Evolutionary conservation across 2,797 vertebrate genomes (phyloP), one percentile per base, ranked within the genome.

Genomic region (Hoplostethus atlanticus): DNA sequence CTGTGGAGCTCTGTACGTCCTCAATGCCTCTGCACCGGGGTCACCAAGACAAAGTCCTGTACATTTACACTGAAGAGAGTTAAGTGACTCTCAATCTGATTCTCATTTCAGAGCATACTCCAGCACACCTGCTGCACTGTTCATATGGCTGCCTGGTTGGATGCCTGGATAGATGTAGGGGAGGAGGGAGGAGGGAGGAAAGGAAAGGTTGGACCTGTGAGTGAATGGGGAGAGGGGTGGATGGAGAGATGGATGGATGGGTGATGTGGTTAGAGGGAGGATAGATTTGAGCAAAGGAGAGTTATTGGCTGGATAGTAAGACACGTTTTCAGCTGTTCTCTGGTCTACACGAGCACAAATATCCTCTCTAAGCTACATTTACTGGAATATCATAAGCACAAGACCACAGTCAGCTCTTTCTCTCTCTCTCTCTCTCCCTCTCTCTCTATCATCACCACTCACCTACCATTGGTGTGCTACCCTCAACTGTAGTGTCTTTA

Each of bases 401-500:
- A 4, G 21, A 34, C 34, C 34, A 34, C 34, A 50, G 7, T 4
- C 34, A n/a, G 3, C 16, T 25, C 28, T 62, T 10, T 58, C 28
- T 62, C 10, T 58, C 25, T 5, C 16, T 28, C 44, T 44, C 11
- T 2, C 28, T 62, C 10, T 58, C 25, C 4, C 0, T 48, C 55
- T 60, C 64, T 46, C 61, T 65, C 31, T 21, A 50, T 16, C 52
- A 13, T 31, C 55, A 53, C 53, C 13, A 3, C 28, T 63, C 61
- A 52, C 9, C 63, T 30, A 36, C 68, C 40, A 16, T 5, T 50
- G n/a, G 31, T 84, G 31, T 40, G 46, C 50, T 61, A 36, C 52
- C 71, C 44, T 64, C 2, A 6, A 76, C 58, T 68, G 68, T 48
- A 0, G 12, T 51, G 42, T 55, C 51, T 71, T 83, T 60, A 81